phyloP scores from a whole-genome alignment of 2,888 invertebrate species.

The Heliconius sara region DNA sequence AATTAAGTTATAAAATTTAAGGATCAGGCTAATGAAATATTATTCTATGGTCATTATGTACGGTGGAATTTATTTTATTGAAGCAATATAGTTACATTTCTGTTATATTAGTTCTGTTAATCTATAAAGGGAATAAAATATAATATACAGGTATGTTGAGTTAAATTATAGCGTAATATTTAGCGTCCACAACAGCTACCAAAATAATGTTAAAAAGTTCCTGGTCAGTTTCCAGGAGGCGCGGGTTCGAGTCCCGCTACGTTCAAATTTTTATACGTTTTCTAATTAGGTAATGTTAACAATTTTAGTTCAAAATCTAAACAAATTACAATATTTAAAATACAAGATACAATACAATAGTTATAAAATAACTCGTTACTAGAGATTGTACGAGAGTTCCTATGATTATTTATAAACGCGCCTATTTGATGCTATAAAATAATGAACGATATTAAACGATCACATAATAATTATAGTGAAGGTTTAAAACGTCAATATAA shows the following conservation, averaged over 20 bases:
- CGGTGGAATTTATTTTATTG: conserved; percentile 55
- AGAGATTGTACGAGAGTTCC: not conserved
- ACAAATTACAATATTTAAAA: not conserved
- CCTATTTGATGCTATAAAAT: conserved; percentile 14
- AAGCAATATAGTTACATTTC: conserved; percentile 57
- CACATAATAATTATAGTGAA: conserved; percentile 40
- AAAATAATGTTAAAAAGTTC: no score
- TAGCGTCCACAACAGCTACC: no score
- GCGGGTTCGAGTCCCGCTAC: no score
- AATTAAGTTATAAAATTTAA: conserved; percentile 81
- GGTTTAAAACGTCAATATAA: conserved; percentile 37
- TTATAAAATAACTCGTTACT: not conserved
- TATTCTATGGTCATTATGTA: conserved; percentile 72
- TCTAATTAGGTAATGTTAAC: no score
- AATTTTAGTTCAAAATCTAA: no score
- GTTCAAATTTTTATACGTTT: no score
- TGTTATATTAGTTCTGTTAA: not conserved
- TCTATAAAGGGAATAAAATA: no score
- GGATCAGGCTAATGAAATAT: conserved; percentile 79
- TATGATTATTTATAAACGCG: not conserved
- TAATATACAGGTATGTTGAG: no score
- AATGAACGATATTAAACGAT: conserved; percentile 32
- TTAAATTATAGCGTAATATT: no score
- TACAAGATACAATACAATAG: no score
- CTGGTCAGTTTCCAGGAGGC: no score